A percentile compares a stretch with the other conserved stretches of the same genome.
These are phyloP conservation scores for Protobothrops mucrosquamatus DNA, from an alignment of 2,113 vertebrate genomes.

Conservation along the genomic window DNA sequence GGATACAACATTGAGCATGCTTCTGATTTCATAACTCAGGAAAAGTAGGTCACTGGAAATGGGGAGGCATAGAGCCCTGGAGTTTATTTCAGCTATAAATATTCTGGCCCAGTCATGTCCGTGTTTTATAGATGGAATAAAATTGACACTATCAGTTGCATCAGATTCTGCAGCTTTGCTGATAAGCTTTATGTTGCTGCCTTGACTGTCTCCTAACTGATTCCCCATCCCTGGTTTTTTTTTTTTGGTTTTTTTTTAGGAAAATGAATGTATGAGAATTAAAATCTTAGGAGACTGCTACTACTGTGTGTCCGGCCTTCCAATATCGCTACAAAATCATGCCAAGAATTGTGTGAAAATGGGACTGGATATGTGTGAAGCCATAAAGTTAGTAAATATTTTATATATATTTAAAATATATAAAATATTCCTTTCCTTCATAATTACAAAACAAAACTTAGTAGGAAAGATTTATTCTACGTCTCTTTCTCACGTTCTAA, in stretches of 20 bases:
- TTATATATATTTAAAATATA: constrained; percentile 13
- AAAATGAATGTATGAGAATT: constrained; percentile 99
- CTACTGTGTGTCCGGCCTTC: constrained; percentile 96
- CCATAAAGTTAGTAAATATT: constrained; percentile 88
- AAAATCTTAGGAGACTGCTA: constrained; percentile 98
- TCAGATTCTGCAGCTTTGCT: neutral
- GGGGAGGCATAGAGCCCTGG: neutral
- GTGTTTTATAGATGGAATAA: neutral
- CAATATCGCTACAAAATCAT: constrained; percentile 92
- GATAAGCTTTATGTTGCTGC: neutral
- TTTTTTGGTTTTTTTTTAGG: constrained; percentile 69
- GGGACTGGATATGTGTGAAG: constrained; percentile 98
- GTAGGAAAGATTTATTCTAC: neutral
- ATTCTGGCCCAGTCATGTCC: neutral
- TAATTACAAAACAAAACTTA: neutral
- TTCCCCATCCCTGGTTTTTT: no score
- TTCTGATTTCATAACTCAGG: constrained; percentile 4
- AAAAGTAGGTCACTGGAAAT: neutral
- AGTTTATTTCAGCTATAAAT: constrained; percentile 6
- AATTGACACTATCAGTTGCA: neutral
- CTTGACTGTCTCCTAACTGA: neutral
- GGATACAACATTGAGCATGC: neutral
- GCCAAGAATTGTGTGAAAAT: constrained; percentile 99
- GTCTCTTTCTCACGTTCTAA: neutral
- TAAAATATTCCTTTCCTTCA: neutral